Percentiles rank a stretch among this genome's conserved stretches.
phyloP scores from a whole-genome alignment of 2,113 vertebrate genomes.

The Nerophis lumbriciformis region DNA sequence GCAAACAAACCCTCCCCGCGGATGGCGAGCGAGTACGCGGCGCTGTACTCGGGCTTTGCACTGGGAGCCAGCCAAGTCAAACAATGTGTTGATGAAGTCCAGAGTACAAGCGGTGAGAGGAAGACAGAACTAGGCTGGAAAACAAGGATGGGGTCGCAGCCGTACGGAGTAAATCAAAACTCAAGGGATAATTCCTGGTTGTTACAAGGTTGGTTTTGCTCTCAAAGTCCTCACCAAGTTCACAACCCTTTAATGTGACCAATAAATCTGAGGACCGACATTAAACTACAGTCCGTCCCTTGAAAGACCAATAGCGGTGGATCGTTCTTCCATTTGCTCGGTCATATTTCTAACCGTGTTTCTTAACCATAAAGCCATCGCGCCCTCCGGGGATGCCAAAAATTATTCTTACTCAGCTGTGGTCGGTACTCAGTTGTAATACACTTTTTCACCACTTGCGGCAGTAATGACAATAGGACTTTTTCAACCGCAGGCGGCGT shows the following conservation, averaged over 20 bases:
- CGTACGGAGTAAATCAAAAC: constrained; percentile 18
- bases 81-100: constrained; percentile 72
- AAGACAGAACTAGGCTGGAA: constrained; percentile 26
- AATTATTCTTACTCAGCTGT: too few species aligned
- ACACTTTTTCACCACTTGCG: too few species aligned
- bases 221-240: neutral
- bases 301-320: too few species aligned
- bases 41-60: constrained; percentile 56
- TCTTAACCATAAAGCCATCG: too few species aligned
- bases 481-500: too few species aligned
- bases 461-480: too few species aligned
- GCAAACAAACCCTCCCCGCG: constrained; percentile 32
- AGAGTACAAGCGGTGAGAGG: constrained; percentile 56
- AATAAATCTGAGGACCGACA: too few species aligned
- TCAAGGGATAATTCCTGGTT: constrained; percentile 36
- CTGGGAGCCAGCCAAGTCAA: constrained; percentile 70
- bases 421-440: too few species aligned
- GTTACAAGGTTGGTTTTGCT: constrained; percentile 10
- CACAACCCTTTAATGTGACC: neutral
- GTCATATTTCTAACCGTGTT: too few species aligned
- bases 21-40: constrained; percentile 48
- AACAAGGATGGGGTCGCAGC: constrained; percentile 22
- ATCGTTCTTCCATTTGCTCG: too few species aligned
- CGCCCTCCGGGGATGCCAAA: too few species aligned
- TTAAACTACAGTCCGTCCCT: too few species aligned